Evolutionary conservation across 1,140 invertebrate genomes (phyloP), one percentile per base, ranked within the genome.

Genomic region (Dufourea novaeangliae): DNA sequence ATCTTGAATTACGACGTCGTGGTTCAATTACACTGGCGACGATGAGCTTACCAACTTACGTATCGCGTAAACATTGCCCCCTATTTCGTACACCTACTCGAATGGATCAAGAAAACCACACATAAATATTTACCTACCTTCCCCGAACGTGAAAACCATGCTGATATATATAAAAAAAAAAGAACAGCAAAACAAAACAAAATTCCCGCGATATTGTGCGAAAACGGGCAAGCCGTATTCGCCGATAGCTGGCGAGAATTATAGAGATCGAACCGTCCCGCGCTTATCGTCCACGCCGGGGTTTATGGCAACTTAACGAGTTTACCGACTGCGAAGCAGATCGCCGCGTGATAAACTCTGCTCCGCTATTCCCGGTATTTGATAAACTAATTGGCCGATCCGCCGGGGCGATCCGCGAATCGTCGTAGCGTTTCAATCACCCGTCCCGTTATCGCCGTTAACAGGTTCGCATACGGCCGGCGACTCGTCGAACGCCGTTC

Each of bases 381-480:
- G 73, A 85, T 85, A 85, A 85, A 73, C 73, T 84, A 84, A 84
- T 77, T 80, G 71, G 76, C 71, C 71, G 59, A 78, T 78, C 63
- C 46, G 50, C 29, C 52, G 69, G n/a, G n/a, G 37, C 46, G 34
- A 41, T 57, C 63, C 63, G 46, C 59, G 69, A 54, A 41, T 80
- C 71, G 75, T 84, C 80, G 46, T 69, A 41, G 41, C 59, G 77
- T 83, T 83, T 80, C 68, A 69, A 84, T 85, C 69, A 62, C 10
- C 32, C 73, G 34, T 85, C 59, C 81, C 81, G 83, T 85, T 85
- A 85, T 83, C 81, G 52, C 37, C 57, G 63, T 84, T 83, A 84
- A 80, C 68, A 77, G 68, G 72, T 77, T 71, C 66, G 34, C 50
- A n/a, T n/a, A n/a, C n/a, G n/a, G 22, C 41, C 37, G 20, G 1